Percentiles rank a stretch among this genome's conserved stretches.
phyloP scores from a whole-genome alignment of 2,888 invertebrate genomes.

The Andricus quercusramuli region DNA sequence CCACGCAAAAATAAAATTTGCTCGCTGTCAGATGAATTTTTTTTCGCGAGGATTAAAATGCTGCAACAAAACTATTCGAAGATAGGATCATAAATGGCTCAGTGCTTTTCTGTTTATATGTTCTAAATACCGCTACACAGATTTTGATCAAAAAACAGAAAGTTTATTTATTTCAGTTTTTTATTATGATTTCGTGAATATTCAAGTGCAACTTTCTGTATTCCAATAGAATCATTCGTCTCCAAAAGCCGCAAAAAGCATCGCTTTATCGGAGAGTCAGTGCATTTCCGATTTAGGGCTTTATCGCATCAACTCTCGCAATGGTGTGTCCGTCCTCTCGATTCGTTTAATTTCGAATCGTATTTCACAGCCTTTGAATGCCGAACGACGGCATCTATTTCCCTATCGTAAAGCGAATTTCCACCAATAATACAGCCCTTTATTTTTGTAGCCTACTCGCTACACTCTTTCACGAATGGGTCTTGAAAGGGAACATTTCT shows the following conservation, averaged over 20 bases:
- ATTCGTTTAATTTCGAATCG: background rate
- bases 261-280: background rate
- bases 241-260: background rate
- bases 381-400: background rate
- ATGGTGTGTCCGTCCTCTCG: background rate
- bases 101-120: too few species aligned
- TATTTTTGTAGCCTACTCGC: background rate
- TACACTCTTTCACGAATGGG: background rate
- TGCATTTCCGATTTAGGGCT: background rate
- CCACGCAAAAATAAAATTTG: too few species aligned
- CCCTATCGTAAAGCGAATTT: background rate
- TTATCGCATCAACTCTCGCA: background rate
- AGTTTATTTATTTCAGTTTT: background rate
- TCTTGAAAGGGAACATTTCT: background rate
- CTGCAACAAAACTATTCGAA: too few species aligned
- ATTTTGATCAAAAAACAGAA: too few species aligned
- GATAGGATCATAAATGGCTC: too few species aligned
- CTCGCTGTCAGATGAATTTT: too few species aligned
- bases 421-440: background rate
- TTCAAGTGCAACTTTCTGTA: background rate
- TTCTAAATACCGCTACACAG: too few species aligned
- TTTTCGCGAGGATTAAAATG: too few species aligned
- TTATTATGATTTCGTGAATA: background rate
- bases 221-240: background rate
- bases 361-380: background rate